Evolutionary conservation across 2,888 invertebrate species (phyloP), one percentile per base, ranked within the genome.

Genomic region (Orthosia incerta): DNA sequence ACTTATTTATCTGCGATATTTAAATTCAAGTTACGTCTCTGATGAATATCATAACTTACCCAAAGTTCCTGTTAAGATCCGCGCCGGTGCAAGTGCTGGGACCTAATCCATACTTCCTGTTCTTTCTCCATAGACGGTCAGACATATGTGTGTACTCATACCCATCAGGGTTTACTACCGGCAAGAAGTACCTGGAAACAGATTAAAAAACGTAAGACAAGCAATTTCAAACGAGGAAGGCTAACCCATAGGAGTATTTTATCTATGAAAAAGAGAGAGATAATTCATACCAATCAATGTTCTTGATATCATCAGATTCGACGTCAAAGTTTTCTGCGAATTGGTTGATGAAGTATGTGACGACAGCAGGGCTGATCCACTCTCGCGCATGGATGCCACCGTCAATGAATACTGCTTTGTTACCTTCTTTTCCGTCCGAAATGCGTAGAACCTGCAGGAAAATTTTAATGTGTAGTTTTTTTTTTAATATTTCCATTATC

Each of bases 321-420:
- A 96, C 96, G 71, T 98, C 98, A 90, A 97, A 98, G 90, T 98
- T 98, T 89, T 98, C 97, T 1, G 97, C 97, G 73, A 98, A 94
- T 89, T 98, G 97, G 89, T 98, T 97, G 77, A 98, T 97, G 76
- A 98, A 97, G 89, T 97, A 98, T 4, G 98, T 98, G 1, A 98
- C 98, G 0, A 97, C 97, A 0, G 98, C 98, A 0, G 98, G 98
- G 67, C 98, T 98, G 84, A 98, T 98, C 98, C 98, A 99, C 96
- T 99, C 99, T 53, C 99, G 97, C 0, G 99, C 99, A 89, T 99
- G 99, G 83, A 99, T 98, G 11, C 99, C 98, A 48, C 98, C 98
- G 88, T 98, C 98, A 71, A 98, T 97, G 97, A 98, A 98, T 39
- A 98, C 95, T 0, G 98, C 98, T 76, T 97, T 97, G 84, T 97